phyloP scores from a whole-genome alignment of 2,888 invertebrate genomes.

The Dioctria linearis region DNA sequence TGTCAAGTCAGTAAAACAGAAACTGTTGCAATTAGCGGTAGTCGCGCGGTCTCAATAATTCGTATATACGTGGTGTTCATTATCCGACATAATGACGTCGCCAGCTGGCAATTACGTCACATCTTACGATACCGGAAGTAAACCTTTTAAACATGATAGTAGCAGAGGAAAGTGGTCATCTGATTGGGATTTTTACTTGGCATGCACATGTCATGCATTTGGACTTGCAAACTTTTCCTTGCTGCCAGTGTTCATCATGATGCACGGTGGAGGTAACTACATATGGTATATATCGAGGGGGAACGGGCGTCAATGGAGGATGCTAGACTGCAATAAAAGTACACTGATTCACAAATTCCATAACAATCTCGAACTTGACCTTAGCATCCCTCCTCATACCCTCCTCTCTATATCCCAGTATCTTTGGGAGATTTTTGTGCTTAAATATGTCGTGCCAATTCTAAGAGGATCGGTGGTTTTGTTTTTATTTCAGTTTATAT shows the following conservation, averaged over 20 bases:
- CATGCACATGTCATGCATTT: constrained; percentile 87
- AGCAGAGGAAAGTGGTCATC: constrained; percentile 80
- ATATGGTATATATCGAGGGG: not conserved
- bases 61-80: not conserved
- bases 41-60: constrained; percentile 26
- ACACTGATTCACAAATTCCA: not conserved
- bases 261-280: constrained; percentile 67
- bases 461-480: not conserved
- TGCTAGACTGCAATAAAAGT: not conserved
- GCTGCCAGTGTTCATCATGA: constrained; percentile 73
- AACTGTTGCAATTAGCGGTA: constrained; percentile 41
- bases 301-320: too few relatives aligned
- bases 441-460: not conserved
- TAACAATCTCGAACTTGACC: constrained; percentile 24
- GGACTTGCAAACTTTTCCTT: constrained; percentile 88
- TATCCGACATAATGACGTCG: constrained; percentile 55
- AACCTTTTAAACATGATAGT: constrained; percentile 68
- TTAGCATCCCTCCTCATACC: not conserved
- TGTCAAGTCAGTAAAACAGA: constrained; percentile 35
- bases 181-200: constrained; percentile 83
- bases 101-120: constrained; percentile 60
- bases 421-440: too few relatives aligned
- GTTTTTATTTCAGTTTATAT: not conserved
- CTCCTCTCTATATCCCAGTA: too few relatives aligned
- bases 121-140: constrained; percentile 67